phyloP scores from a whole-genome alignment of 92 coral and sea anemone genomes.

The Chrysogorgia sp. region DNA sequence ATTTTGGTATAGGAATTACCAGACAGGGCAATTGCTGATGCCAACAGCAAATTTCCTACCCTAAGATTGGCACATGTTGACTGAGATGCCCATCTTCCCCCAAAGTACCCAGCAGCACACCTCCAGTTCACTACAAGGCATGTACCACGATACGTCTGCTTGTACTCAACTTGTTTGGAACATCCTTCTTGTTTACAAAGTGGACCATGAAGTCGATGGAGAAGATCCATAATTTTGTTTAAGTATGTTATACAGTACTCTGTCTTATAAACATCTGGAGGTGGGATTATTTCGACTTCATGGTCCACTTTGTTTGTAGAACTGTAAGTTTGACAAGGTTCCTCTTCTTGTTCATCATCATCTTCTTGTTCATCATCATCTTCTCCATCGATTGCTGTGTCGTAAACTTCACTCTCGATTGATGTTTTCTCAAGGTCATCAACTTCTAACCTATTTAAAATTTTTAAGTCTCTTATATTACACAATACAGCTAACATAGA shows the following conservation, averaged over 20 bases:
- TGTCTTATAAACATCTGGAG: neutral
- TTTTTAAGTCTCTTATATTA: too few species aligned
- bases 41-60: conserved; percentile 39
- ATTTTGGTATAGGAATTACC: conserved; percentile 55
- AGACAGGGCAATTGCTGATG: conserved; percentile 43
- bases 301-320: neutral
- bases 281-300: neutral
- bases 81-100: conserved; percentile 51
- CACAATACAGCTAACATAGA: too few species aligned
- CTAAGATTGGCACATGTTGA: conserved; percentile 30
- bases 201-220: conserved; percentile 32
- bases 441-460: too few species aligned
- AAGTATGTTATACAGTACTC: conserved; percentile 25
- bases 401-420: too few species aligned
- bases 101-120: conserved; percentile 37
- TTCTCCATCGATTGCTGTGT: too few species aligned
- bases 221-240: conserved; percentile 18
- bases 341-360: conserved; percentile 1
- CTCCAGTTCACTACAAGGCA: conserved; percentile 40
- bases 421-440: too few species aligned
- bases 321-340: neutral
- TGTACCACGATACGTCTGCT: conserved; percentile 31
- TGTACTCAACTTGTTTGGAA: neutral
- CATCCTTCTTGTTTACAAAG: conserved; percentile 26
- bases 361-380: too few species aligned